A percentile compares a stretch with the other conserved stretches of the same genome.
These are phyloP conservation scores for Echinops telfairi DNA, from an alignment of 2,113 vertebrate species.

Conservation along the genomic window DNA sequence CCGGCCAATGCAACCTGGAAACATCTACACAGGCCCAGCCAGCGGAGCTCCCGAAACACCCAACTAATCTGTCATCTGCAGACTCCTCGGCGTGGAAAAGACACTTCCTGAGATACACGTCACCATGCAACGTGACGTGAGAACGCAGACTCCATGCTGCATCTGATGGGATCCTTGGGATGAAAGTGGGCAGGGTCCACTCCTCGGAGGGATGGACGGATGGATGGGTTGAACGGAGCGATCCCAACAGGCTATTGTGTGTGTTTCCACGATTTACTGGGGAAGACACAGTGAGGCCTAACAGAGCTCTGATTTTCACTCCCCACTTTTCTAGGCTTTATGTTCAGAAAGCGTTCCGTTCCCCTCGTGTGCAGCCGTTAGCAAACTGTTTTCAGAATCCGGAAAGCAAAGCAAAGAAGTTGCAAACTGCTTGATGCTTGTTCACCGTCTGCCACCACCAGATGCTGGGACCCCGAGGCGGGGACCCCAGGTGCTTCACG, in stretches of 20 bases:
- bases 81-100: background rate
- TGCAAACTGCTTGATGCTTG: no score
- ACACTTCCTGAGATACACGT: fast-evolving
- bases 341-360: no score
- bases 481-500: no score
- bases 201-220: background rate
- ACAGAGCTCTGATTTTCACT: no score
- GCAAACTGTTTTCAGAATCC: no score
- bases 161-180: background rate
- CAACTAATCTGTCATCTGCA: background rate
- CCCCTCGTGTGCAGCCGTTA: no score
- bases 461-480: no score
- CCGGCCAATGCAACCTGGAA: background rate
- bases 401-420: no score
- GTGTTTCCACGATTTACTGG: background rate
- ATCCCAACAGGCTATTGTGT: background rate
- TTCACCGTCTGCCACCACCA: no score
- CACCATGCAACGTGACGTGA: background rate
- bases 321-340: no score
- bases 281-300: background rate
- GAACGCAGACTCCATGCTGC: background rate
- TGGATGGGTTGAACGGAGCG: background rate
- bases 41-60: background rate
- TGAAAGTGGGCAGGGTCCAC: background rate
- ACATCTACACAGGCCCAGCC: background rate